Percentiles rank a stretch among this genome's conserved stretches.
Evolutionary conservation across 2,113 vertebrate species (phyloP).

Genomic region (Neoarius graeffei): DNA sequence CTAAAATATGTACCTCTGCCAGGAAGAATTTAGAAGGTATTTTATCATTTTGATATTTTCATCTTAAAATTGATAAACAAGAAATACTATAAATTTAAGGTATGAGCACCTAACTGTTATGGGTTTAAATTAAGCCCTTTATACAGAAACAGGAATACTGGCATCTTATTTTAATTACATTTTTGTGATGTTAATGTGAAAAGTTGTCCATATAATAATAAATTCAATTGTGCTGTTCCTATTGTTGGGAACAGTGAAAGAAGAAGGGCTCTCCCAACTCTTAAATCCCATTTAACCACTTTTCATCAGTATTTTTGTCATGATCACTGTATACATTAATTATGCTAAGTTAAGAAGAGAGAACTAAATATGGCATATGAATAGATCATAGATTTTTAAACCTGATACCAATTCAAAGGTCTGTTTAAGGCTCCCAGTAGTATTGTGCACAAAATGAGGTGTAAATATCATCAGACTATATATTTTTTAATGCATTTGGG

Average conservation of each 20-base stretch:
- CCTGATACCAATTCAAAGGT: background rate
- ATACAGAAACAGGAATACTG: background rate
- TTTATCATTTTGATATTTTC: background rate
- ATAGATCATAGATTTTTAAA: background rate
- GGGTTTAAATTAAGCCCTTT: too few species aligned
- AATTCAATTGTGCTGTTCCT: too few species aligned
- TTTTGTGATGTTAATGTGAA: too few species aligned
- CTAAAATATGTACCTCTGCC: background rate
- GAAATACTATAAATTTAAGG: background rate
- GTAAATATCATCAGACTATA: background rate
- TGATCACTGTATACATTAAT: background rate
- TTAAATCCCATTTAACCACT: too few species aligned
- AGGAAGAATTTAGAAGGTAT: background rate
- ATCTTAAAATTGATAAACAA: background rate
- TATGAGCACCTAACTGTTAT: background rate
- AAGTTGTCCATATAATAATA: too few species aligned
- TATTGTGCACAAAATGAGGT: background rate
- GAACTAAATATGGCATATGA: background rate
- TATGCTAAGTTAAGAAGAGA: background rate
- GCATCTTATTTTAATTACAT: too few species aligned
- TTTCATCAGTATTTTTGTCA: background rate
- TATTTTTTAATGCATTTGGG: background rate
- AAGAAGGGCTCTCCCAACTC: too few species aligned
- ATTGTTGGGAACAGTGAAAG: too few species aligned
- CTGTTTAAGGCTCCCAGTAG: background rate